A percentile compares a stretch with the other conserved stretches of the same genome.
These are phyloP conservation scores for Oryzaephilus surinamensis DNA, from an alignment of 1,140 invertebrate species.

Conservation along the genomic window DNA sequence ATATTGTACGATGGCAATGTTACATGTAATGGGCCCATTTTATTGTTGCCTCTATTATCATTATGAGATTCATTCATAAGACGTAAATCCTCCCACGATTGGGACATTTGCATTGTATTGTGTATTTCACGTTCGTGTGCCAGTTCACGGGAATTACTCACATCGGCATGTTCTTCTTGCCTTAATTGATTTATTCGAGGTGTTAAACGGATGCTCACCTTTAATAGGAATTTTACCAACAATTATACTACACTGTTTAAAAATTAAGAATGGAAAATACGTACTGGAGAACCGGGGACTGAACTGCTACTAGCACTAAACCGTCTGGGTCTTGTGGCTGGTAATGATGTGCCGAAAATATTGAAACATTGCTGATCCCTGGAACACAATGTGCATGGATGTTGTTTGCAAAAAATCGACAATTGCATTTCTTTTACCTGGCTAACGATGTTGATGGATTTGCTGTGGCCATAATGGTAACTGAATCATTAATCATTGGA, in stretches of 20 bases:
- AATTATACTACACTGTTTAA: too few species aligned
- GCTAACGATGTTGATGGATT: conserved; percentile 38
- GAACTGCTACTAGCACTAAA: conserved; percentile 78
- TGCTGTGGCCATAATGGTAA: conserved; percentile 36
- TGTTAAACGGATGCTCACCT: conserved; percentile 54
- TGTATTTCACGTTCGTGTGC: conserved; percentile 84
- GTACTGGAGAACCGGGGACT: conserved; percentile 43
- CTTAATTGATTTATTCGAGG: conserved; percentile 75
- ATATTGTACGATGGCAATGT: conserved; percentile 34
- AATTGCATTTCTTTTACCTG: conserved; percentile 31
- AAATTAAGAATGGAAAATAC: conserved; percentile 16
- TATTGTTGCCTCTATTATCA: conserved; percentile 23
- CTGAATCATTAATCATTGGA: conserved; percentile 66
- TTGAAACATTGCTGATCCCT: conserved; percentile 42
- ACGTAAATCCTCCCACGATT: conserved; percentile 79
- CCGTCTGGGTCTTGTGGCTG: conserved; percentile 56
- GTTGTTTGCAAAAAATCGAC: neutral
- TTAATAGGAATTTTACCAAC: neutral
- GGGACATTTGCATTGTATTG: conserved; percentile 79
- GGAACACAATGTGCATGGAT: neutral
- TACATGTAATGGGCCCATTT: conserved; percentile 33
- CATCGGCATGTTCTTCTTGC: conserved; percentile 77
- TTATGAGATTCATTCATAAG: conserved; percentile 52
- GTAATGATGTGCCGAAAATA: conserved; percentile 42
- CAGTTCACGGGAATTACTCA: conserved; percentile 66